Evolutionary conservation across 1,140 invertebrate species (phyloP).

Genomic region (Trichonephila inaurata): DNA sequence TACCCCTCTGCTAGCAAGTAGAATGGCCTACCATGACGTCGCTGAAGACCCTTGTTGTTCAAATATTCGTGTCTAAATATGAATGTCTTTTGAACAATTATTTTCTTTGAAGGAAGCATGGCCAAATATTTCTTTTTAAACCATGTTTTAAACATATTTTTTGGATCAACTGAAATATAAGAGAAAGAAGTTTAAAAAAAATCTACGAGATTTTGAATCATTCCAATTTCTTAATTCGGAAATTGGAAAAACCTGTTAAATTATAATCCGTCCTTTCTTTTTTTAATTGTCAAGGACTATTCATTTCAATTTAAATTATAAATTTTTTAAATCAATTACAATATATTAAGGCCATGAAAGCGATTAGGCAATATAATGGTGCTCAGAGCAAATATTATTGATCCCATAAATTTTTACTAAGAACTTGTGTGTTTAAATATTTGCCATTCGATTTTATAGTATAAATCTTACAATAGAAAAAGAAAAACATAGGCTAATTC

Average conservation of each 20-base stretch:
- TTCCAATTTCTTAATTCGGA: not conserved
- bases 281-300: not conserved
- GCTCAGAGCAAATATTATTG: not conserved
- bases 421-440: too few species aligned
- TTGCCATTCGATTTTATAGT: too few species aligned
- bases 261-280: constrained; percentile 12
- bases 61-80: constrained; percentile 61
- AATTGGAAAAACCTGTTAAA: not conserved
- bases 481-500: too few species aligned
- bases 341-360: not conserved
- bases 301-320: not conserved
- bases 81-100: not conserved
- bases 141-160: not conserved
- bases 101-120: constrained; percentile 33
- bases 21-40: constrained; percentile 51
- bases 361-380: not conserved
- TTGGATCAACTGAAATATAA: not conserved
- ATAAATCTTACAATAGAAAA: too few species aligned
- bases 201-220: not conserved
- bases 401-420: too few species aligned
- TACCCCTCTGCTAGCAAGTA: constrained; percentile 48
- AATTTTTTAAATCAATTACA: too few species aligned
- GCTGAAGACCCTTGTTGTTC: constrained; percentile 72
- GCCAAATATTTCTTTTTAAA: not conserved
- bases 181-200: not conserved